A percentile compares a stretch with the other conserved stretches of the same genome.
Evolutionary conservation across 1,140 invertebrate species (phyloP).

Genomic region (Drosophila biarmipes): DNA sequence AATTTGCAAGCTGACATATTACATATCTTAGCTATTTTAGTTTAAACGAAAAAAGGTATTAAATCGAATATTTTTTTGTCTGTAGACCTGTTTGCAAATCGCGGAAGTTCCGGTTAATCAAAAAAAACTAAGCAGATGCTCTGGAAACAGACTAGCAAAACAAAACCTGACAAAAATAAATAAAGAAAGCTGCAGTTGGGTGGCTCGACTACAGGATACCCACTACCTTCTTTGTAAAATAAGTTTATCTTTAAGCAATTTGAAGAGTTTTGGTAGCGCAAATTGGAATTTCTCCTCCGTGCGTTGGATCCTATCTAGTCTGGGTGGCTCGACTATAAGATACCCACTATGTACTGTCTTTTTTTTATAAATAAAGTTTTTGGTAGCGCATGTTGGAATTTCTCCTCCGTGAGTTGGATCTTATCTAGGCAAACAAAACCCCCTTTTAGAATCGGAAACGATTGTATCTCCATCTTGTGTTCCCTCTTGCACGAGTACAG

Average conservation of each 20-base stretch:
- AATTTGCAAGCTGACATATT: background rate
- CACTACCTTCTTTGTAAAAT: background rate
- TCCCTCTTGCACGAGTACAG: background rate
- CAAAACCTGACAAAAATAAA: constrained; percentile 12
- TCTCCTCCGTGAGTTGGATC: too few relatives aligned
- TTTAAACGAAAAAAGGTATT: background rate
- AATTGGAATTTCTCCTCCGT: too few relatives aligned
- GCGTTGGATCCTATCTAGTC: too few relatives aligned
- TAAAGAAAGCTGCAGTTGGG: background rate
- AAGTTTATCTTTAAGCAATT: too few relatives aligned
- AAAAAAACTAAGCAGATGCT: constrained; percentile 3
- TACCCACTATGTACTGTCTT: too few relatives aligned
- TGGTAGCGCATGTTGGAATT: too few relatives aligned
- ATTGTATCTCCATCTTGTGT: background rate
- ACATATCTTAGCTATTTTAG: background rate
- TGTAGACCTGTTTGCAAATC: background rate
- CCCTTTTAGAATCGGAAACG: background rate
- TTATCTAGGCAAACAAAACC: too few relatives aligned
- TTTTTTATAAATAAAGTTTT: too few relatives aligned
- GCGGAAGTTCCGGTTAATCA: constrained; percentile 29
- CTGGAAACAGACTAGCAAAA: constrained; percentile 24
- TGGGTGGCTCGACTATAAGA: too few relatives aligned
- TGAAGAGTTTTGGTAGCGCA: too few relatives aligned
- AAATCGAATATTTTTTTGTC: constrained; percentile 9
- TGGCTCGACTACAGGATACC: background rate